A percentile compares a stretch with the other conserved stretches of the same genome.
phyloP scores from a whole-genome alignment of 2,797 vertebrate genomes.

The Malacoctenus gilli region DNA sequence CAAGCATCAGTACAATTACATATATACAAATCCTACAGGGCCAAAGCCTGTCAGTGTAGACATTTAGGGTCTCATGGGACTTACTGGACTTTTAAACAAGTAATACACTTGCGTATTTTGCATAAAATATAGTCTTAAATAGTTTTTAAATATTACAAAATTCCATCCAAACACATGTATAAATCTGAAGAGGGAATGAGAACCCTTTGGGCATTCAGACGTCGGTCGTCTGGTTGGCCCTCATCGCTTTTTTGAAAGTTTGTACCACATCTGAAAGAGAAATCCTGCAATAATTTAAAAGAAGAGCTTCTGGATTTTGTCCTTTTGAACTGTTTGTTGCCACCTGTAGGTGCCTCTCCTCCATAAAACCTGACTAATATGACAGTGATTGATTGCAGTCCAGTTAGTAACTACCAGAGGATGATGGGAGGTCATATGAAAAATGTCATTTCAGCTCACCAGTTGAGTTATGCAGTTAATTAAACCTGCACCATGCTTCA shows the following conservation, averaged over 20 bases:
- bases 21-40: slow-evolving; percentile 89
- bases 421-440: slow-evolving; percentile 58
- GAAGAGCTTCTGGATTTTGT: slow-evolving; percentile 6
- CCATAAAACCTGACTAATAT: slow-evolving; percentile 34
- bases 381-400: slow-evolving; percentile 67
- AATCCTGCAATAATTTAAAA: slow-evolving; percentile 5
- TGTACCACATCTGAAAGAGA: slow-evolving; percentile 54
- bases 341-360: slow-evolving; percentile 38
- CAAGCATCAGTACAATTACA: slow-evolving; percentile 89
- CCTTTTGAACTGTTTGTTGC: slow-evolving; percentile 26
- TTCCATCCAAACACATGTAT: slow-evolving; percentile 77
- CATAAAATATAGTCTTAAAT: slow-evolving; percentile 89
- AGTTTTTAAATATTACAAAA: slow-evolving; percentile 87
- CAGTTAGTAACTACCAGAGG: slow-evolving; percentile 59
- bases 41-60: slow-evolving; percentile 82
- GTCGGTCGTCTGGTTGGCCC: slow-evolving; percentile 5
- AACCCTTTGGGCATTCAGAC: slow-evolving; percentile 68
- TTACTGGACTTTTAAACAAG: slow-evolving; percentile 88
- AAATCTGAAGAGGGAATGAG: slow-evolving; percentile 76
- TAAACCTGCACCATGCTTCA: slow-evolving; percentile 35
- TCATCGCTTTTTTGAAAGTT: slow-evolving; percentile 47
- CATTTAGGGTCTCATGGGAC: slow-evolving; percentile 92
- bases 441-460: slow-evolving; percentile 56
- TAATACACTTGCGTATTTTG: slow-evolving; percentile 79
- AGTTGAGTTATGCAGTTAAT: slow-evolving; percentile 58